Conservation (phyloP, 2,113 vertebrate genomes). For the Phodopus roborovskii region DNA sequence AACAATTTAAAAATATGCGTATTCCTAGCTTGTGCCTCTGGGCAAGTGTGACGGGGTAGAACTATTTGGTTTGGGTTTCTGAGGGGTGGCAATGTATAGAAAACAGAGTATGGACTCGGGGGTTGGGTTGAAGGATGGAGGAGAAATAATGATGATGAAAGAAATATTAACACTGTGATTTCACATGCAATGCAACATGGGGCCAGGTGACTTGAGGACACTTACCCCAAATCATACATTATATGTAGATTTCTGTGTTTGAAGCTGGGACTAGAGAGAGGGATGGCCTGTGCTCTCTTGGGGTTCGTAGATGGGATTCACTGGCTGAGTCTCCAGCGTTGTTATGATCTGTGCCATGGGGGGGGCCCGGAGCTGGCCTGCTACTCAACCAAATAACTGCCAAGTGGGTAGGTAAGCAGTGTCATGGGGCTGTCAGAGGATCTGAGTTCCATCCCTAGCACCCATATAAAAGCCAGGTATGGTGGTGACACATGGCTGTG, state of each 20-base stretch:
- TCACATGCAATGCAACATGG: neutral
- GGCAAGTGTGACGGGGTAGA: neutral
- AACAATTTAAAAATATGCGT: neutral
- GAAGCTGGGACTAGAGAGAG: neutral
- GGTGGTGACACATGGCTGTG: neutral
- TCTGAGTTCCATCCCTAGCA: neutral
- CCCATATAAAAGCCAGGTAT: neutral
- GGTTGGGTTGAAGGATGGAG: neutral
- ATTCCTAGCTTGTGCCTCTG: neutral
- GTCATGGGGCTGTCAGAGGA: neutral
- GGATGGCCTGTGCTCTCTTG: rapidly evolving
- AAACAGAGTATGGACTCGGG: neutral
- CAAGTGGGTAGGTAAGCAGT: neutral
- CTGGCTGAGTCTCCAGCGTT: neutral
- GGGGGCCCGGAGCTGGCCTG: neutral
- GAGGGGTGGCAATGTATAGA: neutral
- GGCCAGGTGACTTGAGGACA: neutral
- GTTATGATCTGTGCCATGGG: neutral
- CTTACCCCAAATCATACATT: neutral
- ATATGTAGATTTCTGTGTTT: neutral
- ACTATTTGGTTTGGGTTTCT: neutral
- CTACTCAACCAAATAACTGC: neutral
- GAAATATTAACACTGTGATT: neutral
- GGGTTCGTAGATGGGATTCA: neutral
- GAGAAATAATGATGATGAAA: neutral